Base-by-base conservation (phyloP, 2,113 vertebrate species). In the Catharus bicknelli region DNA sequence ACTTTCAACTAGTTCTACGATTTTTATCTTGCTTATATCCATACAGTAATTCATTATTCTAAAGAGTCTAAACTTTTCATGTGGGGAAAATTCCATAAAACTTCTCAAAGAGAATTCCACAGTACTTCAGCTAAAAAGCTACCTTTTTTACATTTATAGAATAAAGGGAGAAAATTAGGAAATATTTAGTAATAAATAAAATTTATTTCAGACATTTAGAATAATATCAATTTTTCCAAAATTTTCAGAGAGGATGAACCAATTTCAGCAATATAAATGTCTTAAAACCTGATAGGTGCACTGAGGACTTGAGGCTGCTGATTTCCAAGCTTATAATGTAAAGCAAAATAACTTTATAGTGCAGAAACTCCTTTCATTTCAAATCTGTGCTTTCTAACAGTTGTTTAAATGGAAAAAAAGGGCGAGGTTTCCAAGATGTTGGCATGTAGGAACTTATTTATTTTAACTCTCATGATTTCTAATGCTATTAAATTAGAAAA, bases 351-450 rank as follows among this genome's bases (percentile, higher is more conserved):
- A 80, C 12, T 43, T 76, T 51, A 26, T 40, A 93, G 34, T 54
- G 11, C 19, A 94, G 66, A 94, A 95, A 84, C 16, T 86, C 25
- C 27, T 78, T 61, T 26, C 4, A 45, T 53, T 93, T 90, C 48
- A 93, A 78, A 62, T 40, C 45, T 76, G 16, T 17, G 48, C 29
- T 91, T 91, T 38, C 42, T 40, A 84, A 45, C 17, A 21, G 25
- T 25, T 55, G 13, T 42, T 59, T 53, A 78, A 82, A 85, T 54
- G 7, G 22, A 48, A 86, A 96, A 83, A 87, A 3, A 7, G 1
- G 7, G 1, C 1, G 3, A n/a, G 2, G 23, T 67, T 81, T 90
- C 77, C 51, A 58, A 85, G 38, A 87, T 13, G 3, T 13, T 80
- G 42, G 14, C 11, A 40, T 12, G 59, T 13, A 22, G 30, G 48